Evolutionary conservation across 2,797 vertebrate genomes (phyloP).

Genomic region (Microctenopoma stevenorrisi): DNA sequence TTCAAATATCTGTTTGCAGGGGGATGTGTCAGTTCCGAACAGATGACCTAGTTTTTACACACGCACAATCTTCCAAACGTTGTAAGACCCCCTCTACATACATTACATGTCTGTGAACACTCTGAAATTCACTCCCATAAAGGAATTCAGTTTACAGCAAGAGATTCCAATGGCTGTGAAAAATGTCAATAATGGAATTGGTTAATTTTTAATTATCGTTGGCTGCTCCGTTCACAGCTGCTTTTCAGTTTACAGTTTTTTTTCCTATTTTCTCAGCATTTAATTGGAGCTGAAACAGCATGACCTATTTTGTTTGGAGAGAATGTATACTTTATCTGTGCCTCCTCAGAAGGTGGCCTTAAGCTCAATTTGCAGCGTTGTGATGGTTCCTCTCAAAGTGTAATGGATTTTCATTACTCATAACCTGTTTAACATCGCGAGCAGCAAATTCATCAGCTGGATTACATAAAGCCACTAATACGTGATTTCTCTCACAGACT

Average conservation of each 20-base stretch:
- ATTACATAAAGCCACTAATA: conserved; percentile 59
- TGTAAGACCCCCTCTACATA: conserved; percentile 69
- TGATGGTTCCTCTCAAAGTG: conserved; percentile 55
- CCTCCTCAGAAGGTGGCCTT: conserved; percentile 81
- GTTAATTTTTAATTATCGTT: conserved; percentile 82
- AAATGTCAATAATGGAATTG: conserved; percentile 77
- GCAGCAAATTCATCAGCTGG: conserved; percentile 60
- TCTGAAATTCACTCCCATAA: conserved; percentile 50
- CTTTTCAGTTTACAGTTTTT: conserved; percentile 74
- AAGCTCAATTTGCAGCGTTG: conserved; percentile 73
- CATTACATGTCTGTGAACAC: conserved; percentile 61
- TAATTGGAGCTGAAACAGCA: conserved; percentile 86
- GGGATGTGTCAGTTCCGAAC: conserved; percentile 84
- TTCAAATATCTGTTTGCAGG: conserved; percentile 83
- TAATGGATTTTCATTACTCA: conserved; percentile 56
- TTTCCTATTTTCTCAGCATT: conserved; percentile 55
- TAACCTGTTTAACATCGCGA: conserved; percentile 62
- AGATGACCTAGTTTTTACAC: conserved; percentile 86
- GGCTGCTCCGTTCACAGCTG: conserved; percentile 69
- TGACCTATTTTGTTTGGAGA: conserved; percentile 85
- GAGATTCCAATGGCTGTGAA: conserved; percentile 61
- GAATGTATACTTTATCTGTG: conserved; percentile 77
- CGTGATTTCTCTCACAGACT: conserved; percentile 34
- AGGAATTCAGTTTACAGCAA: conserved; percentile 54
- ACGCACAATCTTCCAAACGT: conserved; percentile 71